phyloP scores from a whole-genome alignment of 2,113 vertebrate species.

The Tautogolabrus adspersus region DNA sequence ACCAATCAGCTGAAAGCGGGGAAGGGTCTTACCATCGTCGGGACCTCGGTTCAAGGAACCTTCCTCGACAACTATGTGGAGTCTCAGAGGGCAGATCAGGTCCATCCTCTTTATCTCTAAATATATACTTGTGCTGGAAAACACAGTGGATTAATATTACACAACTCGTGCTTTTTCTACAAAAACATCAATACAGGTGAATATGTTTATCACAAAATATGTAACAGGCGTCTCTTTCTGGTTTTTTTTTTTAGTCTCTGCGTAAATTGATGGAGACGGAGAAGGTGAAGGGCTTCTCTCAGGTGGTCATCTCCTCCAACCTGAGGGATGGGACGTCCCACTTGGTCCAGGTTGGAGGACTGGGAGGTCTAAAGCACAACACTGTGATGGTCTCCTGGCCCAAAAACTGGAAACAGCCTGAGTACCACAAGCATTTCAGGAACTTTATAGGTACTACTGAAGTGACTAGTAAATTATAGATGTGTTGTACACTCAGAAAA shows the following conservation, averaged over 20 bases:
- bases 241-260: constrained; percentile 85
- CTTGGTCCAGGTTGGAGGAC: constrained; percentile 94
- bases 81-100: constrained; percentile 94
- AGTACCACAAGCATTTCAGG: constrained; percentile 91
- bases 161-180: not conserved
- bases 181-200: not conserved
- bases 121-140: not conserved
- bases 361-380: constrained; percentile 97
- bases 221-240: not conserved
- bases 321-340: constrained; percentile 95
- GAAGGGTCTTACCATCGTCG: constrained; percentile 98
- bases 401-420: constrained; percentile 93
- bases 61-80: constrained; percentile 92
- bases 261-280: constrained; percentile 95
- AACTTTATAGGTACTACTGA: constrained; percentile 91
- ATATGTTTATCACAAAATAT: not conserved
- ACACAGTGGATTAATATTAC: not conserved
- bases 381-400: constrained; percentile 96
- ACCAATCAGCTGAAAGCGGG: constrained; percentile 97
- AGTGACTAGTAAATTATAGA: not conserved
- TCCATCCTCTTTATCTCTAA: constrained; percentile 52
- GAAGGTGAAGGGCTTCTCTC: constrained; percentile 97
- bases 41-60: constrained; percentile 92
- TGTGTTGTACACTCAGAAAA: too few relatives aligned
- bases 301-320: constrained; percentile 96